Evolutionary conservation across 2,888 invertebrate species (phyloP), one percentile per base, ranked within the genome.

Genomic region (Halocaridina rubra): DNA sequence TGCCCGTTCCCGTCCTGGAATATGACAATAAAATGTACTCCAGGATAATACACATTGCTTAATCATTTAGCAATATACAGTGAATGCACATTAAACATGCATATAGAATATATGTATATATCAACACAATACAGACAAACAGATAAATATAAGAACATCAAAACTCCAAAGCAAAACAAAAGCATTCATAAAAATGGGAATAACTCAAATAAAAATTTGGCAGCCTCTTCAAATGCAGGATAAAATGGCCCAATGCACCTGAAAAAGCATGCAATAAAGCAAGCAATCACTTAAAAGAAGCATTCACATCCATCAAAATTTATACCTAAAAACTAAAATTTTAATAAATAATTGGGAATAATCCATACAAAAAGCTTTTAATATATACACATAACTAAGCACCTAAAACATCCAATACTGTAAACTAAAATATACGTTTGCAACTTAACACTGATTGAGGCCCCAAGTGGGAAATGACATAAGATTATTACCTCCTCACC

Each of bases 1-100:
- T 82, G 81, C 19, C 67, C 16, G n/a, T 75, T 53, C 19, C 79
- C 79, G 29, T 79, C 84, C 75, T 79, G 74, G 33, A 77, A 77
- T 53, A n/a, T n/a, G n/a, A n/a, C n/a, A n/a, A n/a, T n/a, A n/a
- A n/a, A n/a, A n/a, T n/a, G n/a, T n/a, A n/a, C n/a, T n/a, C n/a
- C n/a, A n/a, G n/a, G n/a, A n/a, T n/a, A n/a, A n/a, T n/a, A n/a
- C n/a, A n/a, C n/a, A n/a, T n/a, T n/a, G n/a, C n/a, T n/a, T n/a
- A n/a, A n/a, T n/a, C n/a, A n/a, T n/a, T n/a, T n/a, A 5, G 27
- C 22, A n/a, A 7, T 7, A 61, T n/a, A 61, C 8, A 8, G 61
- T 7, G 24, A 61, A 13, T 13, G n/a, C 24, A n/a, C n/a, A 61
- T n/a, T 22, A 19, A 61, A 46, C 46, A 8, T 46, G 46, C 13